These are phyloP conservation scores for Jacana jacana DNA, from an alignment of 2,113 vertebrate genomes.

Conservation along the genomic window DNA sequence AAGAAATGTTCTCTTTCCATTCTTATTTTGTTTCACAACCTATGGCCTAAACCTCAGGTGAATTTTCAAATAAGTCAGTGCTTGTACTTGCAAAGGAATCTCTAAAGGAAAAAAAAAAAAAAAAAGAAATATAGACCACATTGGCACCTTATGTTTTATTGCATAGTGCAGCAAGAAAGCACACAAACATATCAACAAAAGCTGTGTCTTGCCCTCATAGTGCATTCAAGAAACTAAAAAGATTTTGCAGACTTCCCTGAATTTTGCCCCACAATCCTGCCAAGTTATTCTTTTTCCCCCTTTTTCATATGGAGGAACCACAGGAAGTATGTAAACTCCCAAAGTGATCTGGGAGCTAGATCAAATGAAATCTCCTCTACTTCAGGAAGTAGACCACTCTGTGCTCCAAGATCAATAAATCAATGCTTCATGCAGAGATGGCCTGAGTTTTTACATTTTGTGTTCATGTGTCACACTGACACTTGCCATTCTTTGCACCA, in stretches of 20 bases:
- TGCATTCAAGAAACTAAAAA: not conserved
- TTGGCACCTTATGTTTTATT: not conserved
- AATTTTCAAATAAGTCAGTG: not conserved
- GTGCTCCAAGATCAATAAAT: not conserved
- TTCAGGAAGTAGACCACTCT: not conserved
- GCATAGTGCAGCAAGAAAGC: not conserved
- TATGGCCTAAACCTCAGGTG: constrained; percentile 14
- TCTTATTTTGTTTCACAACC: constrained; percentile 40
- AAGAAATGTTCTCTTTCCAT: not conserved
- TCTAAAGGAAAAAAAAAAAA: not conserved
- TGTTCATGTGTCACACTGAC: not conserved
- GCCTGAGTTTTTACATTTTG: not conserved
- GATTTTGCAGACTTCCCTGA: not conserved
- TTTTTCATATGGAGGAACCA: not conserved
- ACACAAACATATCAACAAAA: not conserved
- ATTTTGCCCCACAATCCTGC: not conserved
- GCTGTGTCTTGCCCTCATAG: not conserved
- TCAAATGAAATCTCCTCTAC: not conserved
- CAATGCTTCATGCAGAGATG: not conserved
- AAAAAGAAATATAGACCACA: not conserved
- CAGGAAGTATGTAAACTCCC: not conserved
- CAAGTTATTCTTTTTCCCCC: not conserved
- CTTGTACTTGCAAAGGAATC: not conserved
- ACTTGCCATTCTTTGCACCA: not conserved
- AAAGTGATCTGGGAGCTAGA: not conserved